Base-by-base conservation (phyloP, 2,888 invertebrate genomes). In the Zootermopsis nevadensis region DNA sequence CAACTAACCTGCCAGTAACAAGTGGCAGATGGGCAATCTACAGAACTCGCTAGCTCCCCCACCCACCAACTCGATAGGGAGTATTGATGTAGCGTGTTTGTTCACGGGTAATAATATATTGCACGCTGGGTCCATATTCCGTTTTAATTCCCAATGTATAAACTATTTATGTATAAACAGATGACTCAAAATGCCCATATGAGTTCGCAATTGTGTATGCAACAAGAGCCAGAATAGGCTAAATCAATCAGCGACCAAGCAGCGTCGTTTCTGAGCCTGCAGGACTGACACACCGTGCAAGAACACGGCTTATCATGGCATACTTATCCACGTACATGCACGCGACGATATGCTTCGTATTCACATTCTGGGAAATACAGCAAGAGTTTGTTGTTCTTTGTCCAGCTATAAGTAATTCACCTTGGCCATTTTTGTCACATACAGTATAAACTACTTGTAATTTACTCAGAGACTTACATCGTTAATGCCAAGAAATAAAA, bases 21-120 rank as follows among this genome's bases (percentile, higher is more conserved):
- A 79, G 66, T 79, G 79, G 79, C 79, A 79, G 79, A 79, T 79
- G 79, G 79, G 79, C 79, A 79, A 79, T 79, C 79, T 79, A 79
- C 66, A 66, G 79, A 79, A 79, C 79, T 79, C 79, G 31, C 48
- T 22, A 22, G 30, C 38, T 22, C 66, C 55, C 79, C 31, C 55
- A 15, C 77, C 77, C n/a, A 48, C 77, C 74, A 77, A 35, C 31
- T 27, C 79, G 79, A 79, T 79, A 79, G 79, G 79, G 53, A 60
- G 79, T 79, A 79, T 79, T 79, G 79, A 79, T 79, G 79, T 79
- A 35, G 79, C 60, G n/a, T 79, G 79, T 79, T 79, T 79, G 79
- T 66, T 79, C 79, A 79, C 33, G 31, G 79, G 60, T 79, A 79
- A 79, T 79, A 79, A 79, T 79, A 79, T 79, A 79, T 79, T 60